phyloP scores from a whole-genome alignment of 92 coral and sea anemone genomes.

The Parazoanthus darwini region DNA sequence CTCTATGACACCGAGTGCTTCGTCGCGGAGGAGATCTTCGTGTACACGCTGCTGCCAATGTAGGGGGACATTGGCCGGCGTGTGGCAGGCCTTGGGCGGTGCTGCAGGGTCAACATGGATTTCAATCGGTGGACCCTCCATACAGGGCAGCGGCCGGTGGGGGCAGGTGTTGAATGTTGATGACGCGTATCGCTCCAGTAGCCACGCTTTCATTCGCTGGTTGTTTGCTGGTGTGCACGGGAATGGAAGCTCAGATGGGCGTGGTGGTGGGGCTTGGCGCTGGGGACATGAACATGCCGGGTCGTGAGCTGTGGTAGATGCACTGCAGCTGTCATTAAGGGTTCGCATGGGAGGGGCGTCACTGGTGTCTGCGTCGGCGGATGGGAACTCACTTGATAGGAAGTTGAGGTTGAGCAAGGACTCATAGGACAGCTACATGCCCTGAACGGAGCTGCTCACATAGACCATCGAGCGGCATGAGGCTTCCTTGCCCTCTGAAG shows the following conservation, averaged over 20 bases:
- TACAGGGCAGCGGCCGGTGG: slow-evolving; percentile 43
- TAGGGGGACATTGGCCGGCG: slow-evolving; percentile 53
- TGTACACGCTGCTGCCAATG: slow-evolving; percentile 66
- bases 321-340: slow-evolving; percentile 9
- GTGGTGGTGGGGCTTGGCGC: slow-evolving; percentile 37
- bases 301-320: not conserved
- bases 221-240: slow-evolving; percentile 43
- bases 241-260: slow-evolving; percentile 48
- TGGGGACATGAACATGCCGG: slow-evolving; percentile 20
- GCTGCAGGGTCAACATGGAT: slow-evolving; percentile 45
- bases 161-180: slow-evolving; percentile 69
- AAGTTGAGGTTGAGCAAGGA: slow-evolving; percentile 36
- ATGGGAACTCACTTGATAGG: slow-evolving; percentile 21
- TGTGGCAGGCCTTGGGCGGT: slow-evolving; percentile 62
- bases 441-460: slow-evolving; percentile 31
- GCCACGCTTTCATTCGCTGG: slow-evolving; percentile 49
- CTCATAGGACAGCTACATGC: slow-evolving; percentile 38
- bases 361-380: not conserved
- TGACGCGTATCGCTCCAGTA: slow-evolving; percentile 45
- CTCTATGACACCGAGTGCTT: not conserved
- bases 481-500: not conserved
- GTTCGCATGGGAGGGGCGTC: not conserved
- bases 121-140: slow-evolving; percentile 44
- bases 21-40: too few species aligned
- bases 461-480: slow-evolving; percentile 46